Evolutionary conservation across 2,888 invertebrate genomes (phyloP), one percentile per base, ranked within the genome.

Genomic region (Eupeodes latifasciatus): DNA sequence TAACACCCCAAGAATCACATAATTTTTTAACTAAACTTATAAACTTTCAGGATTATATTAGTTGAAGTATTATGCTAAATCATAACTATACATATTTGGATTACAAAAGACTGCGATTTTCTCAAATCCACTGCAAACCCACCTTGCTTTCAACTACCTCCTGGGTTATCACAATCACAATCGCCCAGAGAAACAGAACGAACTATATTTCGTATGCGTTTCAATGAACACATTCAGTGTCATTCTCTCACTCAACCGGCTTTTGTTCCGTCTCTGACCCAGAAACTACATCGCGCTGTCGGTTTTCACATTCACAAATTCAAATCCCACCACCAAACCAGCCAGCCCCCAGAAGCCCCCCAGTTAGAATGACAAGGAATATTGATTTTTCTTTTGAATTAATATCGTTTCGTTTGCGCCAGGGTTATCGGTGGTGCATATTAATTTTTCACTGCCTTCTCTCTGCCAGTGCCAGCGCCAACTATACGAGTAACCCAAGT

Each of bases 321-420:
- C 74, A 40, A 40, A 40, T 40, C 40, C 40, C 40, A 40, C 40
- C 27, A 27, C 27, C 27, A 27, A 27, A 27, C 27, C 27, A 27
- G 27, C 27, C 27, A 27, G 27, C 27, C 27, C 27, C 27, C 27
- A 27, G 27, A 27, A 27, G 27, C 27, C 27, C 27, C 36, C 34
- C 71, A 16, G 71, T 40, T 19, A 55, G 55, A 55, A 55, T 36
- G 67, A 67, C 55, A 27, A 55, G n/a, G 69, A 76, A 72, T 87
- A 87, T 87, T 79, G 86, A 83, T 75, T 87, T 71, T 69, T 85
- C 16, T 67, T 85, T 83, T 36, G 75, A 64, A 87, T 79, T 76
- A 83, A 83, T 76, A 87, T 19, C 27, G 27, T 27, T 27, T 83
- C 83, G 71, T 59, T 53, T 49, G 75, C 71, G 59, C 51, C 83